Base-by-base conservation (phyloP, 2,797 vertebrate genomes). In the Caiman crocodilus region DNA sequence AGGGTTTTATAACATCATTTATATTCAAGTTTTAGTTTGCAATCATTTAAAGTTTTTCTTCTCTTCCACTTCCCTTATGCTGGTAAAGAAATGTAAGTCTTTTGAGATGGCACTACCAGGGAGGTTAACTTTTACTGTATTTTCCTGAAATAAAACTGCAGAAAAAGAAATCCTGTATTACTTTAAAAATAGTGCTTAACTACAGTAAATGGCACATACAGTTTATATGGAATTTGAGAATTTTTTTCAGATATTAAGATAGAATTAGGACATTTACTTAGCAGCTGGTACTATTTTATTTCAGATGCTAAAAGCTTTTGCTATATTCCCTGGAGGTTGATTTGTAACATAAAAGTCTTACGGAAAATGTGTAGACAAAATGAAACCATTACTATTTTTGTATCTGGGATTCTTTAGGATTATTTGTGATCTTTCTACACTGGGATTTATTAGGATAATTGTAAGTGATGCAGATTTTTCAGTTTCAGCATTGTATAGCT, bases 1-100 rank as follows among this genome's bases (percentile, higher is more conserved):
- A 92, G 73, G 86, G 61, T 82, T 95, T 96, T 96, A 93, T 95
- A 93, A 91, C 82, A 84, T 95, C 82, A 87, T 94, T 95, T 96
- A 94, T 94, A 94, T 92, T 94, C 89, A 83, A 75, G 60, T 87
- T 94, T 96, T 95, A 94, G 96, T 97, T 94, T 91, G 93, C 93
- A 94, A 89, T 95, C 94, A 91, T 93, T 96, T 96, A 80, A 93
- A 91, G 82, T 92, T 96, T 93, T 93, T 95, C 69, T 69, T 91
- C 71, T 87, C 94, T 94, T 89, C 91, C 91, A 82, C 61, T 94
- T 93, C 94, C 90, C 94, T 90, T 90, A 80, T 90, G 83, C 88
- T 86, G 77, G 91, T 92, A 79, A 91, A 94, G 84, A 84, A 80
- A 93, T 96, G 90, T 91, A 90, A 89, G 87, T 92, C 90, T 94